Evolutionary conservation across 2,113 vertebrate genomes (phyloP).

Genomic region (Lanius ludovicianus): DNA sequence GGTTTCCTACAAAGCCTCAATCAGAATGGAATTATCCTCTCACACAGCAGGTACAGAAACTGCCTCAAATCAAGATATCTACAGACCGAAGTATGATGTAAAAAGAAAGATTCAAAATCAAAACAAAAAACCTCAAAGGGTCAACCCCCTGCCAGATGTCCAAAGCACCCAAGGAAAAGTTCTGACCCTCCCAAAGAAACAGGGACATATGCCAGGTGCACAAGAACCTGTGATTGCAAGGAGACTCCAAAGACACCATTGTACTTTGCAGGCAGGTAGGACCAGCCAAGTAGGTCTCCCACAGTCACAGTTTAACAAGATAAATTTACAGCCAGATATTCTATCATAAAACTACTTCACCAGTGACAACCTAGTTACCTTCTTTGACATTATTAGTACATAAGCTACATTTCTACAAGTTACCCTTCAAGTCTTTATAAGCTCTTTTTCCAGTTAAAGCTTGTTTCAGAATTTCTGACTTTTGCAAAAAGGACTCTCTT

Average conservation of each 20-base stretch:
- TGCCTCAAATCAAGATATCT: not conserved
- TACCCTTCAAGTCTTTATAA: not conserved
- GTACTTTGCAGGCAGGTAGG: accelerated
- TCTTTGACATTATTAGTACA: not conserved
- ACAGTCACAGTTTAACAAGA: not conserved
- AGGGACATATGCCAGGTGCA: not conserved
- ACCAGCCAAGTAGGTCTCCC: not conserved
- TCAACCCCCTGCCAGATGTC: not conserved
- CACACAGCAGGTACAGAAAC: not conserved
- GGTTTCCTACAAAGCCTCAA: not conserved
- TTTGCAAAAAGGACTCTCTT: not conserved
- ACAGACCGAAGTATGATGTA: accelerated
- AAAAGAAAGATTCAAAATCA: not conserved
- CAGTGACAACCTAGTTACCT: not conserved
- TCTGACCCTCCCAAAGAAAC: not conserved
- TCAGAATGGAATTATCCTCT: not conserved
- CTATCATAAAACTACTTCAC: not conserved
- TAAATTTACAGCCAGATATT: not conserved
- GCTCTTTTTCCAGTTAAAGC: not conserved
- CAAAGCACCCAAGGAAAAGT: not conserved
- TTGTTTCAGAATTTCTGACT: not conserved
- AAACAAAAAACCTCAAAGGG: not conserved
- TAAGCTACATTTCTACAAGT: not conserved
- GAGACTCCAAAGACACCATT: not conserved
- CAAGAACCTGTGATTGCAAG: not conserved